Percentiles rank a stretch among this genome's conserved stretches.
Conservation (phyloP, 2,888 invertebrate species). For the Temnothorax ravouxi region DNA sequence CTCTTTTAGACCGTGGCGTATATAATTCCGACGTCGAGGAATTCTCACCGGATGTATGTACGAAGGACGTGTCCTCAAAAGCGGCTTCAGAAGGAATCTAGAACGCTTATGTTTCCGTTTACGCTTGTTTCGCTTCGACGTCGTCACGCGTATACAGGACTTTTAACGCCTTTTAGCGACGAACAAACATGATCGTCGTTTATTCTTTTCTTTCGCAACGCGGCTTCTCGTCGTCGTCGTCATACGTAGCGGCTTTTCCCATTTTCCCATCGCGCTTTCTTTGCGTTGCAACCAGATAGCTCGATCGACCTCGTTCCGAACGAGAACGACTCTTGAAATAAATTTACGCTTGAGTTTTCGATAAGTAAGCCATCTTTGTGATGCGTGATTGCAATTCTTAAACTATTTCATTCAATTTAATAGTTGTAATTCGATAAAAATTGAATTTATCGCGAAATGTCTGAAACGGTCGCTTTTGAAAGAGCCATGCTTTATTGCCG, state of each 20-base stretch:
- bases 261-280: constrained; percentile 20
- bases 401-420: background rate
- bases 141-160: constrained; percentile 28
- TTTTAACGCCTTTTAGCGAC: constrained; percentile 47
- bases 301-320: constrained; percentile 33
- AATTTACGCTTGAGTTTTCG: background rate
- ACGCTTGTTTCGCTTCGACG: constrained; percentile 34
- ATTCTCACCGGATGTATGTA: background rate
- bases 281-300: constrained; percentile 13
- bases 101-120: constrained; percentile 19
- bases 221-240: background rate
- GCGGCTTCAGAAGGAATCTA: constrained; percentile 28
- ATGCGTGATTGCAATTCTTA: background rate
- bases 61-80: constrained; percentile 38
- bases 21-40: constrained; percentile 10
- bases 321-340: background rate
- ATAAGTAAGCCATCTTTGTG: background rate
- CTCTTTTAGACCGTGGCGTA: constrained; percentile 18
- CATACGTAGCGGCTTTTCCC: background rate
- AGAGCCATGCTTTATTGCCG: background rate
- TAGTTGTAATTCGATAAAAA: background rate
- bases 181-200: constrained; percentile 36
- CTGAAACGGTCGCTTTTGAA: background rate
- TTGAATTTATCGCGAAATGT: background rate
- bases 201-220: constrained; percentile 14